Conservation (phyloP, 2,888 invertebrate genomes). For the Drosophila conformis region DNA sequence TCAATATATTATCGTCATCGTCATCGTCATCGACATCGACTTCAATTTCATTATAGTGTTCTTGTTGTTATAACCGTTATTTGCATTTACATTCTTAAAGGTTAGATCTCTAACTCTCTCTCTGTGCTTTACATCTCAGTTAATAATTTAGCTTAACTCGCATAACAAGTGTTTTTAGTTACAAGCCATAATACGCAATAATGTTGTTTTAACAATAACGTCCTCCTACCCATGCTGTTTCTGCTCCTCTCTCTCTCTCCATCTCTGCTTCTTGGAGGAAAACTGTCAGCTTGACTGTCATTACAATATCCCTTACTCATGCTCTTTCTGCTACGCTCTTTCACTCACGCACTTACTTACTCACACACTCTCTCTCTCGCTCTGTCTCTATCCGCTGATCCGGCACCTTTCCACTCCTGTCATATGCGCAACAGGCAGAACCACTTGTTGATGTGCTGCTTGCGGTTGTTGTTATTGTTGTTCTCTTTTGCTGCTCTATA, state of each 20-base stretch:
- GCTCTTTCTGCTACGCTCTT: constrained; percentile 1
- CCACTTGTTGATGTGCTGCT: constrained; percentile 35
- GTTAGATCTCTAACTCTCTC: background rate
- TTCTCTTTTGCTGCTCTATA: constrained; percentile 42
- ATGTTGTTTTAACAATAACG: background rate
- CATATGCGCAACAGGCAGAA: constrained; percentile 33
- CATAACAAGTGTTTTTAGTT: background rate
- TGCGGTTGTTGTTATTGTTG: constrained; percentile 11
- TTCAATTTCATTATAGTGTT: background rate
- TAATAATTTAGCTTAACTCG: background rate
- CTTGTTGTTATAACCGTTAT: background rate
- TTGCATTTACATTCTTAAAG: background rate
- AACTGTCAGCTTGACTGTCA: constrained; percentile 4
- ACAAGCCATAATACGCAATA: background rate
- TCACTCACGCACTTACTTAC: background rate
- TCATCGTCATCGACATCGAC: constrained; percentile 27
- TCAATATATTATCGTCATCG: constrained; percentile 25
- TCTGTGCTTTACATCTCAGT: background rate
- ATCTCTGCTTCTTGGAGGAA: background rate
- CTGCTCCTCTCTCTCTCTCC: background rate
- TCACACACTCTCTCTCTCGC: background rate
- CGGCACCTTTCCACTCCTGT: constrained; percentile 28
- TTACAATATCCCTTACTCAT: constrained; percentile 9
- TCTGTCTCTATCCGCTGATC: constrained; percentile 6
- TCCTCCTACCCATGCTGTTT: background rate